These are phyloP conservation scores for Psettodes erumei DNA, from an alignment of 2,113 vertebrate species.

Conservation along the genomic window DNA sequence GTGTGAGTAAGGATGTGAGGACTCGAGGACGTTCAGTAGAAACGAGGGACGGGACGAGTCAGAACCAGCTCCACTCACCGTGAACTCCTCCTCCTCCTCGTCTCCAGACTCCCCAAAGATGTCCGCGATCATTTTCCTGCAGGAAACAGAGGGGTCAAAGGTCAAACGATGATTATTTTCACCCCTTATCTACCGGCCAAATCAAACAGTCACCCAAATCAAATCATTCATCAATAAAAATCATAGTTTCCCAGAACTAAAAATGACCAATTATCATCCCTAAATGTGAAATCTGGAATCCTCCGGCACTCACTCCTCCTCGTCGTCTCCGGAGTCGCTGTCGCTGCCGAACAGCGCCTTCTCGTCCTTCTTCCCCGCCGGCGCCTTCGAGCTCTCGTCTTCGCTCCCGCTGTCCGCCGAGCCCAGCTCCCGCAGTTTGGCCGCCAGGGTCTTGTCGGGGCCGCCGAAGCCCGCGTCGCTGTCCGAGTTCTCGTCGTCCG, in stretches of 20 bases:
- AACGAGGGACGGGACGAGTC: too few relatives aligned
- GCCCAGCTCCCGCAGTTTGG: slow-evolving; percentile 83
- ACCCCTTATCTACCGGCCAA: too few relatives aligned
- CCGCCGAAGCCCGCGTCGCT: slow-evolving; percentile 82
- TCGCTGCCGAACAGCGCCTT: slow-evolving; percentile 96
- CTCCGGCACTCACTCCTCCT: slow-evolving; percentile 91
- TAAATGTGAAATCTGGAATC: too few relatives aligned
- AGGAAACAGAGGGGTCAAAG: slow-evolving; percentile 26
- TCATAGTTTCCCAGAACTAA: too few relatives aligned
- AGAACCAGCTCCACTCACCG: too few relatives aligned
- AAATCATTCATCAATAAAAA: too few relatives aligned
- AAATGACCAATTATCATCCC: too few relatives aligned
- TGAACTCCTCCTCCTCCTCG: slow-evolving; percentile 98
- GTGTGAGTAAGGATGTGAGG: not conserved
- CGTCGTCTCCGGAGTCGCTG: slow-evolving; percentile 91
- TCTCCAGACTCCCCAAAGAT: slow-evolving; percentile 99
- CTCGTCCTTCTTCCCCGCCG: slow-evolving; percentile 86
- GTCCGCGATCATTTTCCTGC: slow-evolving; percentile 97
- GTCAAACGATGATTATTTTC: too few relatives aligned
- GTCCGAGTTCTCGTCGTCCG: slow-evolving; percentile 91
- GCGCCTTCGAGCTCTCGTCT: slow-evolving; percentile 73
- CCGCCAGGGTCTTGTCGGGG: slow-evolving; percentile 81
- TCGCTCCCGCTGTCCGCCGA: slow-evolving; percentile 93
- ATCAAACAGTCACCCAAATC: not conserved
- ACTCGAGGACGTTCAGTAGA: too few relatives aligned